Conservation (phyloP, 2,113 vertebrate species). For the Vicugna pacos region DNA sequence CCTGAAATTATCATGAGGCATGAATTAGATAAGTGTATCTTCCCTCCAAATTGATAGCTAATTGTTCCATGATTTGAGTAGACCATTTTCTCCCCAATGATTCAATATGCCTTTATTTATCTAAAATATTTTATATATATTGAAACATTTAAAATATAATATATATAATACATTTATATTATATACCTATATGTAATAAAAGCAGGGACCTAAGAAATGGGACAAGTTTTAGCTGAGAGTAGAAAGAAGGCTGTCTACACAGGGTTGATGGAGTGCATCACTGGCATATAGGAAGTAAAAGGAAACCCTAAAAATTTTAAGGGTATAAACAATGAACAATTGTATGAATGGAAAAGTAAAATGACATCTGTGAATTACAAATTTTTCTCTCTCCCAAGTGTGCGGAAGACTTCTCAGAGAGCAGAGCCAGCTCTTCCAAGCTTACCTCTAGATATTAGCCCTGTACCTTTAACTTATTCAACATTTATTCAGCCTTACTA, state of each 20-base stretch:
- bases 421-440: background rate
- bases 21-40: background rate
- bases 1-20: background rate
- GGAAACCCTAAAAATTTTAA: background rate
- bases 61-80: background rate
- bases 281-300: background rate
- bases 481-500: background rate
- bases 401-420: background rate
- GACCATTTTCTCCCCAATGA: background rate
- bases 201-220: background rate
- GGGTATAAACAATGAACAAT: conserved; percentile 28
- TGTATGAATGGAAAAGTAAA: background rate
- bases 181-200: background rate
- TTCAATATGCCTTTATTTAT: background rate
- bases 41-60: background rate
- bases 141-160: background rate
- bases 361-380: background rate
- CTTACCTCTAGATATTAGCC: background rate
- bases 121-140: conserved; percentile 26
- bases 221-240: background rate
- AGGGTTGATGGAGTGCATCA: background rate
- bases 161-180: background rate
- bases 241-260: background rate
- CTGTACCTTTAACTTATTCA: background rate
- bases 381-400: background rate